Evolutionary conservation across 2,113 vertebrate species (phyloP).

Genomic region (Toxotes jaculatrix): DNA sequence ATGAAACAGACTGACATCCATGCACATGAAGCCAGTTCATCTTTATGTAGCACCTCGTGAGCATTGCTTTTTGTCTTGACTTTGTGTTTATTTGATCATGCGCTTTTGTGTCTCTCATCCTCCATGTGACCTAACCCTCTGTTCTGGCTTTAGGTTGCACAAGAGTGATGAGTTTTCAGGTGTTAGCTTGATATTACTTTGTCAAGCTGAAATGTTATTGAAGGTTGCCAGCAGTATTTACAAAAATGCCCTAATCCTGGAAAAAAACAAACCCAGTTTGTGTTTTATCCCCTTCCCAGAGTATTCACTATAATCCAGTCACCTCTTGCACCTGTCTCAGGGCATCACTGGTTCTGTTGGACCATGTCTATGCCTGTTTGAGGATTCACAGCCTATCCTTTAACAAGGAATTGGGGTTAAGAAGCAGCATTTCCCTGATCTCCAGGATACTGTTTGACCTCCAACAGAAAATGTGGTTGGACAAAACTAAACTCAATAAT

Average conservation of each 20-base stretch:
- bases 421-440: slow-evolving; percentile 53
- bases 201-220: slow-evolving; percentile 37
- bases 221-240: slow-evolving; percentile 22
- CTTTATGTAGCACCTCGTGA: slow-evolving; percentile 10
- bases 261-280: background rate
- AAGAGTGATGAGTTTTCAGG: slow-evolving; percentile 59
- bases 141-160: slow-evolving; percentile 70
- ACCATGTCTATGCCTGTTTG: slow-evolving; percentile 47
- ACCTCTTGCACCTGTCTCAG: slow-evolving; percentile 22
- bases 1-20: slow-evolving; percentile 25
- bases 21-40: slow-evolving; percentile 40
- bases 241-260: background rate
- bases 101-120: slow-evolving; percentile 47
- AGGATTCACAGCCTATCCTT: slow-evolving; percentile 29
- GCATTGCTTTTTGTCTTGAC: slow-evolving; percentile 45
- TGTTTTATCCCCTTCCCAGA: slow-evolving; percentile 37
- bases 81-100: slow-evolving; percentile 43
- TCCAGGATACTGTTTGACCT: slow-evolving; percentile 48
- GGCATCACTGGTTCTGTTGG: slow-evolving; percentile 51
- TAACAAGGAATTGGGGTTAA: slow-evolving; percentile 12
- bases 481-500: slow-evolving; percentile 29
- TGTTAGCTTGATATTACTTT: slow-evolving; percentile 24
- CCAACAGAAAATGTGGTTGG: slow-evolving; percentile 46
- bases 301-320: slow-evolving; percentile 32
- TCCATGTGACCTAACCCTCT: slow-evolving; percentile 68